Conservation (phyloP, 2,888 invertebrate genomes). For the Heteromurus nitidus region DNA sequence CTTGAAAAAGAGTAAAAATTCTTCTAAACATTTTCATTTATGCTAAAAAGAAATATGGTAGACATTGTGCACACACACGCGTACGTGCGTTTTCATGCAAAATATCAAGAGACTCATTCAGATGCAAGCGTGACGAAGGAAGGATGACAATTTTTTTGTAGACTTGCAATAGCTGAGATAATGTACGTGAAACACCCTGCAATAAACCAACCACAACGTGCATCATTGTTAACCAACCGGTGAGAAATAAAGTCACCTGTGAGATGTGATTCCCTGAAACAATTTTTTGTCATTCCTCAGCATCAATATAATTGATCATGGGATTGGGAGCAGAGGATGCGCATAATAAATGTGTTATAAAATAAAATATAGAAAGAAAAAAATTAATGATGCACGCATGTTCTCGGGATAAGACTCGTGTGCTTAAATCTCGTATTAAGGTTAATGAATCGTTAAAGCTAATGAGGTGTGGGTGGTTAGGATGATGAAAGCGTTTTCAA, state of each 20-base stretch:
- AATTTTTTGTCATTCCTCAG: neutral
- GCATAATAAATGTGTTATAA: too few relatives aligned
- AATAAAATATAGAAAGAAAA: too few relatives aligned
- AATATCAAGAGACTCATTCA: conserved; percentile 7
- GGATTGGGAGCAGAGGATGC: too few relatives aligned
- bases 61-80: too few relatives aligned
- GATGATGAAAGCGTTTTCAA: neutral
- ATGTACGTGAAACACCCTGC: conserved; percentile 10
- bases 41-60: too few relatives aligned
- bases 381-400: too few relatives aligned
- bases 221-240: neutral
- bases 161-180: neutral
- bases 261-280: conserved; percentile 3
- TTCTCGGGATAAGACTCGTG: too few relatives aligned
- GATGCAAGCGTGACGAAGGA: conserved; percentile 23
- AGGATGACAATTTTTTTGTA: conserved; percentile 1
- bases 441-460: neutral
- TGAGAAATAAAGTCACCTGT: neutral
- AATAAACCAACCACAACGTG: too few relatives aligned
- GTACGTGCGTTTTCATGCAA: too few relatives aligned
- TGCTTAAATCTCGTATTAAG: too few relatives aligned
- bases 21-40: neutral
- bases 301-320: too few relatives aligned
- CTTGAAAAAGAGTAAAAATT: neutral
- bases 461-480: neutral